Evolutionary conservation across 2,797 vertebrate genomes (phyloP), one percentile per base, ranked within the genome.

Genomic region (Eurystomus glaucurus): DNA sequence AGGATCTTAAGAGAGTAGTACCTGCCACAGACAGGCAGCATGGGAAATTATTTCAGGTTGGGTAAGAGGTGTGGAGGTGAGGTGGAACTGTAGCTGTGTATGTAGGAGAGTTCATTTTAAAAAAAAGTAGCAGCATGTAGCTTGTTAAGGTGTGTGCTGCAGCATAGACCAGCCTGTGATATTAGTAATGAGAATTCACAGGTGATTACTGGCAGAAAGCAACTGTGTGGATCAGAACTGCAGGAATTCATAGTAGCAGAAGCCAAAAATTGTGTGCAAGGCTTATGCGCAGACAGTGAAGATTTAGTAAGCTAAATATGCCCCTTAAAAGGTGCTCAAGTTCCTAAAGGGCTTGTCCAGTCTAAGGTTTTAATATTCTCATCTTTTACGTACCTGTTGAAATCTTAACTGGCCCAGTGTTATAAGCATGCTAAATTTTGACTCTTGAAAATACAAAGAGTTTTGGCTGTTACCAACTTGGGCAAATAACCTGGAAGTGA

Each of bases 331-430:
- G 26, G 20, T 66, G 60, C 29, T 88, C 1, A 4, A 6, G 22
- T 7, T 95, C 61, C 14, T 43, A 29, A 65, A 21, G 33, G 51
- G 14, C 28, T 22, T 20, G 66, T 80, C 20, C 21, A 46, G 18
- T 33, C 23, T 37, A 29, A 45, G 57, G 18, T 19, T 54, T 80
- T 28, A 54, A 31, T 37, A 37, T 70, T 86, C 25, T 68, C 13
- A 9, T 46, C 19, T 62, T 46, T 10, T 5, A 17, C 22, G 19
- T 31, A 22, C 9, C 14, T 54, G 12, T 17, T 74, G 22, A 51
- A 87, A 46, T 33, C 2, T 0, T 2, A 46, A 91, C 33, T 48
- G 55, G 8, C 37, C 35, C 0, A 0, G 16, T 51, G 60, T 58
- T 54, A 37, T 16, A 43, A 91, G 79, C 29, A 19, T 10, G 11